Evolutionary conservation across 2,113 vertebrate genomes (phyloP), one percentile per base, ranked within the genome.

Genomic region (Aix galericulata): DNA sequence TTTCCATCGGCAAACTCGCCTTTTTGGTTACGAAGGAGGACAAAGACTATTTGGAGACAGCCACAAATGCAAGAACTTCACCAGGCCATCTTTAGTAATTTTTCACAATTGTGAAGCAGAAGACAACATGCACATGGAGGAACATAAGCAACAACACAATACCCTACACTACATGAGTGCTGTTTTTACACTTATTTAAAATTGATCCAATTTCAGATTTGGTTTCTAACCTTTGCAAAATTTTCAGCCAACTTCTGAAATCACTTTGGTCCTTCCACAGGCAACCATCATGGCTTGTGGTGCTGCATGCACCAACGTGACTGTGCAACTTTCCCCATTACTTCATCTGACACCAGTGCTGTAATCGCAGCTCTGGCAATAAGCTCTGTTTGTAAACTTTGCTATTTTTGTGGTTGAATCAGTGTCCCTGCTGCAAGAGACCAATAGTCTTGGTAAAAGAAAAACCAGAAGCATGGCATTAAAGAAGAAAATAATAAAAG

Each of bases 281-380:
- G 59, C 40, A 91, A 81, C 40, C 67, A 66, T 56, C 50, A n/a
- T 44, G 62, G 46, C 25, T 20, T 72, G 82, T 87, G 69, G 68
- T 53, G 67, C 63, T 82, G 78, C n/a, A 73, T 50, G 63, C 62
- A 95, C 69, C 87, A 92, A 92, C 59, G 67, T 95, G 87, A 95
- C 93, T 71, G 7, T 89, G 91, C 91, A 91, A 46, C 85, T 94
- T 93, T 82, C 59, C 85, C 59, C 71, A 38, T 89, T 79, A 91
- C 71, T 93, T 91, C 84, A 92, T 84, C 59, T 67, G 48, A 60
- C 34, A 56, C 27, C 66, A 82, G 31, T 40, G 69, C 32, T 60
- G 56, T 76, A 82, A 91, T 72, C 2, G 0, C 74, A 85, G n/a
- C 71, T 44, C 83, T 87, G 74, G 66, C 58, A 93, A 86, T 34